These are phyloP conservation scores for Drosophila paramelanica DNA, from an alignment of 2,888 invertebrate genomes.

Conservation along the genomic window DNA sequence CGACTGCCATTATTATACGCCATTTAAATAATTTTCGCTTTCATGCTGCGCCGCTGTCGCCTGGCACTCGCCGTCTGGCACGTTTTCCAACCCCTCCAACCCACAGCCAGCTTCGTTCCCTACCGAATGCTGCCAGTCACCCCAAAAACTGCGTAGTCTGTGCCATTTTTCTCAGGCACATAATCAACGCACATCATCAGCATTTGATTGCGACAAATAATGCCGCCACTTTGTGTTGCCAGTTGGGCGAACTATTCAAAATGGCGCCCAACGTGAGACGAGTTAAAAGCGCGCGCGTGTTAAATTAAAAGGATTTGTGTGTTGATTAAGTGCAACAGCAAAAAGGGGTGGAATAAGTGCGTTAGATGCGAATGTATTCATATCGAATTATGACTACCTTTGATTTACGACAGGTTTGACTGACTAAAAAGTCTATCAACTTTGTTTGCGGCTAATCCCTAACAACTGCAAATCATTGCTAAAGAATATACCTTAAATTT, in stretches of 20 bases:
- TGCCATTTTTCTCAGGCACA: constrained; percentile 73
- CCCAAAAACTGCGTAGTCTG: constrained; percentile 30
- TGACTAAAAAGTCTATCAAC: not conserved
- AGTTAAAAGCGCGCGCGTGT: constrained; percentile 58
- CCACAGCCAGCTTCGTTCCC: no score
- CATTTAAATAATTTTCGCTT: constrained; percentile 83
- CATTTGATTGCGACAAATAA: constrained; percentile 84
- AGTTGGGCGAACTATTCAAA: constrained; percentile 42
- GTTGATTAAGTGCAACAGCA: constrained; percentile 70
- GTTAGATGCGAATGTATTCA: constrained; percentile 1
- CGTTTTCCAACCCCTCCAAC: constrained; percentile 51
- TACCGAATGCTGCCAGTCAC: constrained; percentile 38
- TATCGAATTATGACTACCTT: constrained; percentile 5
- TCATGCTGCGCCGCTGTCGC: constrained; percentile 72
- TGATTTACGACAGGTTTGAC: constrained; percentile 14
- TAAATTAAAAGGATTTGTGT: constrained; percentile 82
- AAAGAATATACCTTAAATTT: constrained; percentile 19
- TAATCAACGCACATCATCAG: constrained; percentile 84
- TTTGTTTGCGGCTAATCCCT: constrained; percentile 35
- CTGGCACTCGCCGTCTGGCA: constrained; percentile 61
- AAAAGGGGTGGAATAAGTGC: constrained; percentile 24
- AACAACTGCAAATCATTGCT: constrained; percentile 37
- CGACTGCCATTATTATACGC: constrained; percentile 84
- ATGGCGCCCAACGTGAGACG: constrained; percentile 56
- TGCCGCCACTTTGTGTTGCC: constrained; percentile 83